Percentiles rank a stretch among this genome's conserved stretches.
phyloP scores from a whole-genome alignment of 1,140 invertebrate species.

The Adelges cooleyi region DNA sequence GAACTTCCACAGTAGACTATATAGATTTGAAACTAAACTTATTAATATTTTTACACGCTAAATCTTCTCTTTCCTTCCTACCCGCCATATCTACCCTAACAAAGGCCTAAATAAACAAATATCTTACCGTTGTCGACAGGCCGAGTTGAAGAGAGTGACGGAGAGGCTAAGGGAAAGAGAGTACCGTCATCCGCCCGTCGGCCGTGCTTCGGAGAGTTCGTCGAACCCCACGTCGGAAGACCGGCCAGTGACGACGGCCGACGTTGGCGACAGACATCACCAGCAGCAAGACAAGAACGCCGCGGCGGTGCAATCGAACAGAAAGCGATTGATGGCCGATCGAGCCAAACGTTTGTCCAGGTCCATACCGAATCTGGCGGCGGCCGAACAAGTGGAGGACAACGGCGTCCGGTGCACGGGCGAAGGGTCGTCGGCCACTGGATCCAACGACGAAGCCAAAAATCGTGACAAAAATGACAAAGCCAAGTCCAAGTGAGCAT shows the following conservation, averaged over 20 bases:
- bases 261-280: neutral
- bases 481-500: neutral
- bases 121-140: no score
- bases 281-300: neutral
- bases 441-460: slow-evolving; percentile 4
- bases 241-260: neutral
- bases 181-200: slow-evolving; percentile 37
- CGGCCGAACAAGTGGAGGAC: neutral
- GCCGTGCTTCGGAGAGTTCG: slow-evolving; percentile 33
- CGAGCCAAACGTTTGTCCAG: slow-evolving; percentile 6
- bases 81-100: no score
- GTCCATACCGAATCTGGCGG: slow-evolving; percentile 3
- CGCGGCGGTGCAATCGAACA: neutral
- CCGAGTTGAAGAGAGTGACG: slow-evolving; percentile 21
- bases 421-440: slow-evolving; percentile 17
- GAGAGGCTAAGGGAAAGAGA: slow-evolving; percentile 30
- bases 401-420: neutral
- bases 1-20: no score
- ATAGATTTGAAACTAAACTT: no score
- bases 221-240: neutral
- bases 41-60: no score
- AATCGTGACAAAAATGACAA: neutral
- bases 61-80: no score
- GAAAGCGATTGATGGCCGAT: slow-evolving; percentile 16
- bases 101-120: no score